Evolutionary conservation across 2,888 invertebrate genomes (phyloP).

Genomic region (Pterostichus madidus): DNA sequence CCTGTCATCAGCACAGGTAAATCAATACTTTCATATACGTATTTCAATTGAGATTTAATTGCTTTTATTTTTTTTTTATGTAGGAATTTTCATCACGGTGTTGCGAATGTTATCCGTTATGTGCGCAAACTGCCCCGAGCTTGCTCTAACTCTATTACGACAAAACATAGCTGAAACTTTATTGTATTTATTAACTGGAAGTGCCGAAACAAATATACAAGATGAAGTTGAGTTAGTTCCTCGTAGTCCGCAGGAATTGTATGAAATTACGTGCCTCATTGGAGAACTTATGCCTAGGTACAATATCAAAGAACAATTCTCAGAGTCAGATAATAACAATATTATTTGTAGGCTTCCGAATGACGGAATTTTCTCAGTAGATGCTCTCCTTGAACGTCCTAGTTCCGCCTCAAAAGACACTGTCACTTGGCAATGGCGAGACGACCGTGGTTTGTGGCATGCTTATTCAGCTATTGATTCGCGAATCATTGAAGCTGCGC

Average conservation of each 20-base stretch:
- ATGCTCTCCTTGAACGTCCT: conserved; percentile 90
- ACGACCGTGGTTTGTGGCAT: conserved; percentile 95
- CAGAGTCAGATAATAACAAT: neutral
- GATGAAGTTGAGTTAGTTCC: conserved; percentile 91
- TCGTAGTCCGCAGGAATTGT: conserved; percentile 96
- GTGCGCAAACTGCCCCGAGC: conserved; percentile 96
- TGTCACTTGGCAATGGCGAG: conserved; percentile 98
- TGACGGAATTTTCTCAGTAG: conserved; percentile 97
- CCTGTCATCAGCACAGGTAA: conserved; percentile 93
- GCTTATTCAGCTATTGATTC: conserved; percentile 96
- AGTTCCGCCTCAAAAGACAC: conserved; percentile 84
- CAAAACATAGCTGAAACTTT: conserved; percentile 98
- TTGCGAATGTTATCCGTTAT: conserved; percentile 97
- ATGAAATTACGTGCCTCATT: conserved; percentile 97
- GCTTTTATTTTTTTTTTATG: neutral
- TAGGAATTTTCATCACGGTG: conserved; percentile 93
- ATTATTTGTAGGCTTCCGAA: conserved; percentile 86
- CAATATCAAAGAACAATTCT: conserved; percentile 22
- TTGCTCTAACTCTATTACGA: conserved; percentile 94
- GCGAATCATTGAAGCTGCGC: conserved; percentile 96
- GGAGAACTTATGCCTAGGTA: conserved; percentile 94
- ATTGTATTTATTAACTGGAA: conserved; percentile 95
- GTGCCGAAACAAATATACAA: conserved; percentile 80
- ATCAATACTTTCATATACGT: neutral
- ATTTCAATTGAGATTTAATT: neutral